Base-by-base conservation (phyloP, 1,140 invertebrate genomes). In the Apolygus lucorum region DNA sequence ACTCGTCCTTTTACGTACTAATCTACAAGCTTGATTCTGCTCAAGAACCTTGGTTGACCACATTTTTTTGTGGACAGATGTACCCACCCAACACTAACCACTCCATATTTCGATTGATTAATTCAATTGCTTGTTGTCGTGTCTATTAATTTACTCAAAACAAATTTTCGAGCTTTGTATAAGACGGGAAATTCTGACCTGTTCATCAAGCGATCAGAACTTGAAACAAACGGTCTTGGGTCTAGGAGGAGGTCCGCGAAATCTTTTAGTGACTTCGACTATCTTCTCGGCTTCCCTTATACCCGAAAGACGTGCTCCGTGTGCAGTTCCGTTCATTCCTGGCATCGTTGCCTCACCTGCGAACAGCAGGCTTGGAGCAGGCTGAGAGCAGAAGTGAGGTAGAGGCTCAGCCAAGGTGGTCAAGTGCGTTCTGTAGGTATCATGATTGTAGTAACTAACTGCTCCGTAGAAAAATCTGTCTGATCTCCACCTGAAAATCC, bases 301-400 rank as follows among this genome's bases (percentile, higher is more conserved):
- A 0, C 91, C 91, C 72, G 88, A 90, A 24, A 91, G 77, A 11
- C 90, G 82, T 8, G 91, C 91, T 21, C 90, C 91, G 75, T 93
- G 90, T 0, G 90, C 87, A 1, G 90, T 92, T 14, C 86, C 87
- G 65, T 87, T 88, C 70, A 88, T 85, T 27, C 86, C 84, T 2
- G 88, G 80, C 74, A 90, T 86, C 0, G 91, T 93, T 0, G 91
- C 92, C 81, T 95, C 93, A 0, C 93, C 93, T 49, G 92, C 93
- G 79, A 95, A 96, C 24, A 93, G 77, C 21, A 96, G 76, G 28
- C 84, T 82, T 0, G 88, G 85, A 0, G 69, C 52, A 8, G 85
- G 81, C 25, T 82, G 76, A 0, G 82, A 78, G 68, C 84, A 82
- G 70, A 83, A 79, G 0, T 82, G 84, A 24, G 86, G 87, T 59